Conservation (phyloP, 2,888 invertebrate genomes). For the Baronia brevicornis region DNA sequence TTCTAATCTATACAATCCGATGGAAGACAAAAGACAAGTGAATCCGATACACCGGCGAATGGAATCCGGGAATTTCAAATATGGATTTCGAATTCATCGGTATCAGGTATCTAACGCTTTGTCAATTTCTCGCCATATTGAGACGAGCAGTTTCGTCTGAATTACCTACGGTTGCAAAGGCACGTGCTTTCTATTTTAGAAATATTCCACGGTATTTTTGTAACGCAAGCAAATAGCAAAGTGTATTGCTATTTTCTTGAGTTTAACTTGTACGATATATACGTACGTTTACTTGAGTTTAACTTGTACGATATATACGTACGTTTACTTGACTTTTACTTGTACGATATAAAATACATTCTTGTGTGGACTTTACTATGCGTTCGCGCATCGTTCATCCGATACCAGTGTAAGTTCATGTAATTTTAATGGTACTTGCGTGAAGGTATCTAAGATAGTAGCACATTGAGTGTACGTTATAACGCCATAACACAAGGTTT, state of each 20-base stretch:
- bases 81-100: conserved; percentile 10
- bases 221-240: not conserved
- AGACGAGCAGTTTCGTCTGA: conserved; percentile 16
- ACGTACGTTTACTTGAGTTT: too few relatives aligned
- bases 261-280: too few relatives aligned
- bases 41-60: not conserved
- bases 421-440: too few relatives aligned
- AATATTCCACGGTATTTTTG: conserved; percentile 5
- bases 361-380: too few relatives aligned
- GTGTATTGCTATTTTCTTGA: not conserved
- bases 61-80: conserved; percentile 8
- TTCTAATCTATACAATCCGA: not conserved
- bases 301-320: too few relatives aligned
- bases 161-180: conserved; percentile 16
- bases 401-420: too few relatives aligned
- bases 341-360: too few relatives aligned
- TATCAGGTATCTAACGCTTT: conserved; percentile 15
- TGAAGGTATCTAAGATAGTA: too few relatives aligned
- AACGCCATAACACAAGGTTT: too few relatives aligned
- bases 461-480: too few relatives aligned
- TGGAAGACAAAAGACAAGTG: conserved; percentile 4
- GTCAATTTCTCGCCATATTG: conserved; percentile 14
- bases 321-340: too few relatives aligned
- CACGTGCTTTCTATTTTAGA: conserved; percentile 6
- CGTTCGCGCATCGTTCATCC: too few relatives aligned